Evolutionary conservation across 1,140 invertebrate genomes (phyloP), one percentile per base, ranked within the genome.

Genomic region (Zaprionus vittiger): DNA sequence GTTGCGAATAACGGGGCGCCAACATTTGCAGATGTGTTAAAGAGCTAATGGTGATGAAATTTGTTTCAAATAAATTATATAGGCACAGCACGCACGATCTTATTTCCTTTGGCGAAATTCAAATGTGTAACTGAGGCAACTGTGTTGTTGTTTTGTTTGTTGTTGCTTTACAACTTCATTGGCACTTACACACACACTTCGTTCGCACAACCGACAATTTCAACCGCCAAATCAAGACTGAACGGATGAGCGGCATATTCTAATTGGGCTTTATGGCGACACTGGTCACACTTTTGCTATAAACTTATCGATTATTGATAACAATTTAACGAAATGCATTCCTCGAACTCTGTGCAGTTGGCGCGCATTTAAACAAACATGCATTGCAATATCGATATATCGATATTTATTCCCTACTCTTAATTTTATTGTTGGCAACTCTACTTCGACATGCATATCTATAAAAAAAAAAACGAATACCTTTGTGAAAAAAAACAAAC

Each of bases 61-160:
- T 71, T 41, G 31, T 31, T 65, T 59, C 75, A 17, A 73, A 64
- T 78, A 14, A 70, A 64, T 90, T 81, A 68, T 70, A 66, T 49
- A 87, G 71, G 28, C 69, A 79, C 69, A 52, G 57, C 85, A 90
- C 81, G 81, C 85, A 63, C 75, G 67, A 79, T 57, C 56, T 57
- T 72, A 79, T 89, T 81, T 87, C 38, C 44, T 76, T 79, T 69
- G 49, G 56, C 49, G 64, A 76, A 65, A 70, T 74, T 56, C 54
- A 60, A 76, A 69, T 71, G 57, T 71, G 44, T 66, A 67, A 59
- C 74, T 54, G 26, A 80, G 47, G 54, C 54, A 61, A 60, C 54
- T 68, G 59, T 49, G 41, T 31, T 34, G 70, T 31, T 31, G 9
- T 34, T 31, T 31, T 28, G 7, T 63, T 59, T 63, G 57, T 37